Conservation (phyloP, 2,888 invertebrate genomes). For the Hemithea aestivaria region DNA sequence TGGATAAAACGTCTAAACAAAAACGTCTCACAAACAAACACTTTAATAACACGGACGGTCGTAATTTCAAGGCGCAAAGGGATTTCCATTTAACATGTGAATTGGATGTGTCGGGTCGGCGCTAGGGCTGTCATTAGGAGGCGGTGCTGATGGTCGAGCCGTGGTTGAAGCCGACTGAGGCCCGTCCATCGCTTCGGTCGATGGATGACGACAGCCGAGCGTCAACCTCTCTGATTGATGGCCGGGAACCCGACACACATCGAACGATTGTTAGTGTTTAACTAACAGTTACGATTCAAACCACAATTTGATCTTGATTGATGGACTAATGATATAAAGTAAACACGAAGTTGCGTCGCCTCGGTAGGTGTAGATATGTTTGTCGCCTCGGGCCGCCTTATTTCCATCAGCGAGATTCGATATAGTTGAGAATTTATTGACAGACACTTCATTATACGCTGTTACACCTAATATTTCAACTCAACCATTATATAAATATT, state of each 20-base stretch:
- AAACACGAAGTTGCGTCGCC: slow-evolving; percentile 58
- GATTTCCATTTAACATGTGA: slow-evolving; percentile 78
- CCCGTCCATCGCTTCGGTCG: slow-evolving; percentile 28
- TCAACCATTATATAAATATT: slow-evolving; percentile 15
- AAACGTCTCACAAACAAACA: slow-evolving; percentile 74
- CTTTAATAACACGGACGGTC: slow-evolving; percentile 68
- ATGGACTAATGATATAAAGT: slow-evolving; percentile 77
- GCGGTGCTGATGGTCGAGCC: slow-evolving; percentile 33
- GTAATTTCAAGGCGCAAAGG: slow-evolving; percentile 71
- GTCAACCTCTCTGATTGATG: slow-evolving; percentile 67
- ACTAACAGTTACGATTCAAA: slow-evolving; percentile 73
- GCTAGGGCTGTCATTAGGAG: slow-evolving; percentile 61
- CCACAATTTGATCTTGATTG: slow-evolving; percentile 73
- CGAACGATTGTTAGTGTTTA: slow-evolving; percentile 72
- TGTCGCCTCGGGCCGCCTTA: slow-evolving; percentile 48
- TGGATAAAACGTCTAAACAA: slow-evolving; percentile 71
- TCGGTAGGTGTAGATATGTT: slow-evolving; percentile 49
- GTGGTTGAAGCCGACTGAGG: slow-evolving; percentile 26
- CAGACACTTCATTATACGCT: slow-evolving; percentile 38
- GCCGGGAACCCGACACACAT: slow-evolving; percentile 48
- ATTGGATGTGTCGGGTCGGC: slow-evolving; percentile 70
- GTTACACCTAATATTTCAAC: slow-evolving; percentile 25
- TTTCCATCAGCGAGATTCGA: slow-evolving; percentile 45
- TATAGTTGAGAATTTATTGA: slow-evolving; percentile 36
- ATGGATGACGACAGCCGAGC: slow-evolving; percentile 39